phyloP scores from a whole-genome alignment of 2,888 invertebrate genomes.

The Rutpela maculata region DNA sequence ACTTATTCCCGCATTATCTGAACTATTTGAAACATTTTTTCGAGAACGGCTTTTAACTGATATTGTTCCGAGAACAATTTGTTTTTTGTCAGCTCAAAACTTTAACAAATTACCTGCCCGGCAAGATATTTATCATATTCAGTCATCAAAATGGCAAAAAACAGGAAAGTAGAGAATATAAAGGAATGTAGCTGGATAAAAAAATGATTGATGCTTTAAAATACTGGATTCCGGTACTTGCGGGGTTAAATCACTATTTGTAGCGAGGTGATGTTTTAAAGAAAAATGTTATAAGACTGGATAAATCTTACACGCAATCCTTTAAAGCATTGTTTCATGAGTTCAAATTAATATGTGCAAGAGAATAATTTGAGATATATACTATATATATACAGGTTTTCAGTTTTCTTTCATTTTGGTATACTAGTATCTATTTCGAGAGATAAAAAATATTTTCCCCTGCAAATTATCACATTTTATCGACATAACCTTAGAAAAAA shows the following conservation, averaged over 20 bases:
- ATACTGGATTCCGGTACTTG: slow-evolving; percentile 4
- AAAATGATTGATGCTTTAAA: slow-evolving; percentile 18
- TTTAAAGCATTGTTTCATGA: too few species aligned
- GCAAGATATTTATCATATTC: slow-evolving; percentile 19
- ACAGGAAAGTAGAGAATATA: slow-evolving; percentile 1
- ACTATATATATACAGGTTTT: too few species aligned
- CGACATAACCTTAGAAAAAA: too few species aligned
- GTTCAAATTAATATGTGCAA: too few species aligned
- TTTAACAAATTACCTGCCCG: slow-evolving; percentile 2
- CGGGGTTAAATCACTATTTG: not conserved
- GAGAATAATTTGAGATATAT: too few species aligned
- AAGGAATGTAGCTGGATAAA: slow-evolving; percentile 26
- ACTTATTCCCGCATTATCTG: too few species aligned
- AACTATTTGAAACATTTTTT: not conserved
- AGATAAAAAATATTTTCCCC: too few species aligned
- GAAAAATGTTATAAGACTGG: not conserved
- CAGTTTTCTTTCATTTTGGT: too few species aligned
- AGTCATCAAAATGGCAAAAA: slow-evolving; percentile 7
- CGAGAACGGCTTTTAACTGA: not conserved
- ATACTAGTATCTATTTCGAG: too few species aligned
- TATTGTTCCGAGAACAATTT: slow-evolving; percentile 7
- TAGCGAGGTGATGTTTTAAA: not conserved
- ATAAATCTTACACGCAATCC: not conserved
- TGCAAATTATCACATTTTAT: too few species aligned
- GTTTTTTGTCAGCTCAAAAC: not conserved